phyloP scores from a whole-genome alignment of 2,113 vertebrate species.

The Ophthalmolycus amberensis region DNA sequence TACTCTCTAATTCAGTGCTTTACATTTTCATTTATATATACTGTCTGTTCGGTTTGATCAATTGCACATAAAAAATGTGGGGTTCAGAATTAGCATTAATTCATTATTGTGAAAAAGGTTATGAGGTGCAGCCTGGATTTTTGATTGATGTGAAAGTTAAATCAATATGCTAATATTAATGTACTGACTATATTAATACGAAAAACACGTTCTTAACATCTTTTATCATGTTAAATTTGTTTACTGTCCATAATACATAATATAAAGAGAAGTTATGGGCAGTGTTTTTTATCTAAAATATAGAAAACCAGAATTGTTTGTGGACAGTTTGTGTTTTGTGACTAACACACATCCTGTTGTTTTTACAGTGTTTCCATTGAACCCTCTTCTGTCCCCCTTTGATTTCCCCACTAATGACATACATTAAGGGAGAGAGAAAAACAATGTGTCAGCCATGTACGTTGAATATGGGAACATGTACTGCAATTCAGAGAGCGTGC shows the following conservation, averaged over 20 bases:
- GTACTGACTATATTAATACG: not conserved
- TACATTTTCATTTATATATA: constrained; percentile 69
- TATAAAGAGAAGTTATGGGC: not conserved
- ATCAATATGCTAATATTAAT: constrained; percentile 43
- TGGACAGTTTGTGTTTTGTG: not conserved
- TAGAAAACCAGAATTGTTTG: not conserved
- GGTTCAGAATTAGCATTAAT: constrained; percentile 61
- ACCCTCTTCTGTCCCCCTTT: constrained; percentile 53
- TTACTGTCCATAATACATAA: not conserved
- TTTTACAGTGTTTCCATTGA: constrained; percentile 31
- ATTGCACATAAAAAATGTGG: constrained; percentile 67
- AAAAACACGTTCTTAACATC: not conserved
- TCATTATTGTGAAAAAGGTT: constrained; percentile 60
- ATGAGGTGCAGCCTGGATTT: constrained; percentile 33
- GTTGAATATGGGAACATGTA: constrained; percentile 41
- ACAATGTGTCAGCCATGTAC: constrained; percentile 45
- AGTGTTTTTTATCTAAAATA: not conserved
- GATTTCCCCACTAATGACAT: constrained; percentile 56
- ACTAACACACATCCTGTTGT: constrained; percentile 21
- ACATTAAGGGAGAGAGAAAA: constrained; percentile 50
- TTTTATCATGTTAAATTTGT: not conserved
- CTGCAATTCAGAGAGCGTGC: constrained; percentile 46
- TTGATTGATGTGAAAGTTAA: constrained; percentile 49
- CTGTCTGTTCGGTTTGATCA: constrained; percentile 61
- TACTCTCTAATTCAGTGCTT: constrained; percentile 56